These are phyloP conservation scores for Sceloporus undulatus DNA, from an alignment of 2,113 vertebrate genomes.

Conservation along the genomic window DNA sequence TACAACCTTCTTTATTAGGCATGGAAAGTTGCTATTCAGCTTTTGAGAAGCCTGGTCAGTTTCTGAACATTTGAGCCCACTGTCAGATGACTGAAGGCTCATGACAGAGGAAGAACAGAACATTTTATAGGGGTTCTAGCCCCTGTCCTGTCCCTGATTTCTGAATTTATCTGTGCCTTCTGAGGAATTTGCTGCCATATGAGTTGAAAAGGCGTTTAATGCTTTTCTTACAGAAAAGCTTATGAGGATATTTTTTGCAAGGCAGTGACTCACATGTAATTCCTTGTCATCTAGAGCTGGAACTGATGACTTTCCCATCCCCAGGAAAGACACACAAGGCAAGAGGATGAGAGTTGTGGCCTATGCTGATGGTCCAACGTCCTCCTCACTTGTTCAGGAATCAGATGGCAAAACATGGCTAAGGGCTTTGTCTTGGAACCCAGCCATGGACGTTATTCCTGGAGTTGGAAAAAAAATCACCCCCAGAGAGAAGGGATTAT, in stretches of 20 bases:
- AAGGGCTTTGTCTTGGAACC: neutral
- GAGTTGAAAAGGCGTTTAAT: neutral
- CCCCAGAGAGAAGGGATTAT: neutral
- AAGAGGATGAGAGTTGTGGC: slow-evolving; percentile 19
- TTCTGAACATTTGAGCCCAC: neutral
- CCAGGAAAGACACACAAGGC: slow-evolving; percentile 18
- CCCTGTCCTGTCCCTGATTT: neutral
- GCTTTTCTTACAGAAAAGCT: slow-evolving; percentile 6
- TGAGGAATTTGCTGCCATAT: neutral
- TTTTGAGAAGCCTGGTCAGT: neutral
- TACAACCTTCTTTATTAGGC: too few relatives aligned
- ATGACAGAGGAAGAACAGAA: neutral
- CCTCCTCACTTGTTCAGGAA: slow-evolving; percentile 17
- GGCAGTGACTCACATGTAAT: slow-evolving; percentile 6
- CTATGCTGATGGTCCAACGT: neutral
- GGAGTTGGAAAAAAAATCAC: slow-evolving; percentile 12
- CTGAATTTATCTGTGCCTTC: neutral
- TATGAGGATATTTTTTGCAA: slow-evolving; percentile 7
- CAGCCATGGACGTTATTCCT: slow-evolving; percentile 20
- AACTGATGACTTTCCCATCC: slow-evolving; percentile 30
- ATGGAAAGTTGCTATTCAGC: neutral
- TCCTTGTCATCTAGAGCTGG: slow-evolving; percentile 1
- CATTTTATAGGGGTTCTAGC: too few relatives aligned
- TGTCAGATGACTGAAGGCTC: neutral
- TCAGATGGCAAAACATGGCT: slow-evolving; percentile 31